These are phyloP conservation scores for Cynopterus sphinx DNA, from an alignment of 2,797 vertebrate genomes.

Conservation along the genomic window DNA sequence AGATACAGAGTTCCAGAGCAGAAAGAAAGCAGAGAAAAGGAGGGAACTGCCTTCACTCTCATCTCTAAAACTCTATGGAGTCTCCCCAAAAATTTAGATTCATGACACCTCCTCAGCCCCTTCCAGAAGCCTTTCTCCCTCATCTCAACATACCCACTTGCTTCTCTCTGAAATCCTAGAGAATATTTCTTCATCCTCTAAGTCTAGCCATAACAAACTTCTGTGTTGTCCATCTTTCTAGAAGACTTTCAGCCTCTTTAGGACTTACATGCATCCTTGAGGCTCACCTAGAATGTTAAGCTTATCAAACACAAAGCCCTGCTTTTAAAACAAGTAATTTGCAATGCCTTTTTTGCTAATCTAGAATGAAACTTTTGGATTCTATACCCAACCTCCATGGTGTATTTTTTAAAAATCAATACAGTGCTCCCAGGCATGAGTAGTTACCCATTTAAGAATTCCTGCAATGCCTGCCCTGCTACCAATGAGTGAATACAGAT, in stretches of 20 bases:
- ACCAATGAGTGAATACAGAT: not conserved
- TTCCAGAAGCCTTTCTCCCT: not conserved
- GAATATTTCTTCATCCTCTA: not conserved
- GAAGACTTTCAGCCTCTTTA: not conserved
- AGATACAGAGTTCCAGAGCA: not conserved
- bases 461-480: not conserved
- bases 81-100: too few species aligned
- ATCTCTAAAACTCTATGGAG: not conserved
- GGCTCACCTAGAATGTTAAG: not conserved
- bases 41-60: not conserved
- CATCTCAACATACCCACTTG: not conserved
- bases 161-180: not conserved
- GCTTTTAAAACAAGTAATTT: conserved; percentile 21
- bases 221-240: not conserved
- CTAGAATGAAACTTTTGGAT: not conserved
- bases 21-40: not conserved
- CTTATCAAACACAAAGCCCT: not conserved
- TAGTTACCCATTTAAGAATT: not conserved
- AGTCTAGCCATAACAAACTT: not conserved
- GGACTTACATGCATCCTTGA: too few species aligned
- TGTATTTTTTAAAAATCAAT: not conserved
- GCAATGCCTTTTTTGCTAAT: not conserved
- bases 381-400: not conserved
- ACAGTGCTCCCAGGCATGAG: not conserved
- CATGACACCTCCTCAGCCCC: not conserved